These are phyloP conservation scores for Hystrix cristata DNA, from an alignment of 2,113 vertebrate species.

Conservation along the genomic window DNA sequence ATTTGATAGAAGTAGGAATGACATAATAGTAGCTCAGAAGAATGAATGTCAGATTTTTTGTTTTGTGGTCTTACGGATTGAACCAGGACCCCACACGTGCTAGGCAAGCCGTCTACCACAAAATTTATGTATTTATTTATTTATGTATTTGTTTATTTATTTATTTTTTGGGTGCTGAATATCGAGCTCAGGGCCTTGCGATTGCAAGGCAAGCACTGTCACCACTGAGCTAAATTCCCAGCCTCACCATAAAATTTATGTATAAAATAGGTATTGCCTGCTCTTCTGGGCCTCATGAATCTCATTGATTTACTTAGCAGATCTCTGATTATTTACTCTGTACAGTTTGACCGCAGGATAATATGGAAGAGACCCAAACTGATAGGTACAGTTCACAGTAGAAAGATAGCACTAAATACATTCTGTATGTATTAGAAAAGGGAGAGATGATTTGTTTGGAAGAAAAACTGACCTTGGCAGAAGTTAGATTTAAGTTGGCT, in stretches of 20 bases:
- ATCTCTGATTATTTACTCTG: slow-evolving; percentile 23
- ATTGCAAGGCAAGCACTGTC: no score
- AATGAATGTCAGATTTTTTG: background rate
- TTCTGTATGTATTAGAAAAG: background rate
- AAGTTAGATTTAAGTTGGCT: background rate
- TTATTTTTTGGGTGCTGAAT: no score
- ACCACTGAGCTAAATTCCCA: no score
- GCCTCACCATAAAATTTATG: no score
- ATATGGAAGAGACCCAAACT: background rate
- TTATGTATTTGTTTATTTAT: background rate
- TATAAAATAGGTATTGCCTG: background rate
- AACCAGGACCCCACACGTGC: background rate
- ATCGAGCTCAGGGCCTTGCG: no score
- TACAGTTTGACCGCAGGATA: background rate
- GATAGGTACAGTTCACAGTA: background rate
- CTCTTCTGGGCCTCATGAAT: slow-evolving; percentile 7
- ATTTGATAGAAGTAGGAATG: background rate
- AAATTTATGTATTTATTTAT: background rate
- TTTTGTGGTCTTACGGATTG: background rate
- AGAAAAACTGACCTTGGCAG: background rate
- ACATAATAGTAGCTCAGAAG: slow-evolving; percentile 4
- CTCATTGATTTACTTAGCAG: background rate
- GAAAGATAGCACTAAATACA: background rate
- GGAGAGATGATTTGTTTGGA: background rate
- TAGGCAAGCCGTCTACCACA: background rate